Conservation (phyloP, 30 jellyfish, hydroid and myxozoan genomes). For the Chironex yamaguchii region DNA sequence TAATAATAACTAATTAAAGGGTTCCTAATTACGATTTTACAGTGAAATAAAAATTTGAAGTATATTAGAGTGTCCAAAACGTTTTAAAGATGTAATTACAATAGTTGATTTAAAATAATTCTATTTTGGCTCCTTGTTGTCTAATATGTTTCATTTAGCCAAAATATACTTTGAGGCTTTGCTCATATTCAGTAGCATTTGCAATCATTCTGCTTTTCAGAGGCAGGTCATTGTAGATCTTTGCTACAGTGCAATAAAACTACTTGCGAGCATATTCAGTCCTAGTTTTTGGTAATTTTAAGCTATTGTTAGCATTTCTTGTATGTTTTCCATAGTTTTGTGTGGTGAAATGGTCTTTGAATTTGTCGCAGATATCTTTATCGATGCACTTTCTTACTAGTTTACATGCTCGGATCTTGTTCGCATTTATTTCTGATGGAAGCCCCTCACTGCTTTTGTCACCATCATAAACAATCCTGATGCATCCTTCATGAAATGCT, state of each 20-base stretch:
- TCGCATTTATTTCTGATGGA: conserved; percentile 49
- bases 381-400: conserved; percentile 63
- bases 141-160: not conserved
- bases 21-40: too few relatives aligned
- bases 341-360: conserved; percentile 59
- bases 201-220: conserved; percentile 57
- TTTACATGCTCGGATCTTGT: conserved; percentile 65
- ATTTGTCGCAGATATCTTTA: conserved; percentile 61
- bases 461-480: conserved; percentile 61
- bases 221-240: conserved; percentile 63
- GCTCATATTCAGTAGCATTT: conserved; percentile 33
- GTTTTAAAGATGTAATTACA: too few relatives aligned
- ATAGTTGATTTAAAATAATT: too few relatives aligned
- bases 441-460: conserved; percentile 36
- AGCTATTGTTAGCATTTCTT: conserved; percentile 67
- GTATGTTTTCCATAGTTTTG: conserved; percentile 53
- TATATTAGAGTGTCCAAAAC: too few relatives aligned
- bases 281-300: conserved; percentile 31
- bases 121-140: too few relatives aligned
- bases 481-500: conserved; percentile 64
- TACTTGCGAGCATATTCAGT: conserved; percentile 69
- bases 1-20: too few relatives aligned
- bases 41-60: too few relatives aligned
- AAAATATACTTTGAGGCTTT: conserved; percentile 47
- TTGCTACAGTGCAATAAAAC: conserved; percentile 56